These are phyloP conservation scores for Tortrix viridana DNA, from an alignment of 2,888 invertebrate genomes.

Conservation along the genomic window DNA sequence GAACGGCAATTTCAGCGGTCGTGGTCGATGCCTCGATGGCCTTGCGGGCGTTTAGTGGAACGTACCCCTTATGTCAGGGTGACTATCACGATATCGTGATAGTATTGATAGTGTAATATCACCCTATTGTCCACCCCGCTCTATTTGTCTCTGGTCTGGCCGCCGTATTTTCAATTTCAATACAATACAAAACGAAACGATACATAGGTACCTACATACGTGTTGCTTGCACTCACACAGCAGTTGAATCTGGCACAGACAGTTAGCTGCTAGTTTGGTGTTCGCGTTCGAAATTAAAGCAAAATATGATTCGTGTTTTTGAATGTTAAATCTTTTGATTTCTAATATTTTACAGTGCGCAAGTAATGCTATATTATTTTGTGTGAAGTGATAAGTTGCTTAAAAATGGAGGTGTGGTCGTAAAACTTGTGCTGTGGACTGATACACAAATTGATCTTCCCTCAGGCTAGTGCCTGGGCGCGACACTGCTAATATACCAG, in stretches of 20 bases:
- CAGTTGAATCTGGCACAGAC: constrained; percentile 14
- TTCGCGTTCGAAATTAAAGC: constrained; percentile 13
- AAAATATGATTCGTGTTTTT: constrained; percentile 16
- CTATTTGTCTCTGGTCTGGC: constrained; percentile 2
- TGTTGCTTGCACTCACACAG: constrained; percentile 16
- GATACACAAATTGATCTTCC: constrained; percentile 28
- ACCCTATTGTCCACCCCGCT: neutral
- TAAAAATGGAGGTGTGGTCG: constrained; percentile 34
- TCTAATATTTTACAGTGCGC: neutral
- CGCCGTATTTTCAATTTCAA: neutral
- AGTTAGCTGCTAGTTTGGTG: constrained; percentile 15
- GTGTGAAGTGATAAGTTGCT: constrained; percentile 17
- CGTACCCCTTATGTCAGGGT: too few species aligned
- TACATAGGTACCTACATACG: neutral
- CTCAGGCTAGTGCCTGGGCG: constrained; percentile 23
- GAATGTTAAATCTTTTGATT: constrained; percentile 14
- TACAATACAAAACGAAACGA: neutral
- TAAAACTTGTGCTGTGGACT: constrained; percentile 26
- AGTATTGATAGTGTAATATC: too few species aligned
- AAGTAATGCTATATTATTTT: constrained; percentile 4
- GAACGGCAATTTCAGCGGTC: too few species aligned
- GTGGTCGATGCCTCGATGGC: too few species aligned
- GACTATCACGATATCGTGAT: too few species aligned
- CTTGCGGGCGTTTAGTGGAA: too few species aligned
- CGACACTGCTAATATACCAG: constrained; percentile 17